Percentiles rank a stretch among this genome's conserved stretches.
Evolutionary conservation across 2,113 vertebrate species (phyloP).

Genomic region (Rynchops niger): DNA sequence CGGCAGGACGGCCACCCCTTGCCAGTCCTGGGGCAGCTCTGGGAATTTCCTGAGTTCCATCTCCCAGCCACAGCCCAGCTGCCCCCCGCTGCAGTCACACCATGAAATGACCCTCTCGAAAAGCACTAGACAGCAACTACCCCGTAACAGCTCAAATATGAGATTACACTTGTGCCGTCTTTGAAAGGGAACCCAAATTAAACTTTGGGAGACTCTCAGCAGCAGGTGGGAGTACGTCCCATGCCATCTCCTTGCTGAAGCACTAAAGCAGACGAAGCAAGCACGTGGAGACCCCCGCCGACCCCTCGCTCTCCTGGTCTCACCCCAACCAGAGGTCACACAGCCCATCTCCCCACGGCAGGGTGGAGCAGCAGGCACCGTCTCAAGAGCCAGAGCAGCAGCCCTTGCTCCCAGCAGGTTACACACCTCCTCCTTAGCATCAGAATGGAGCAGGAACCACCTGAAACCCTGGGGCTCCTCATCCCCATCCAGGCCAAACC

Average conservation of each 20-base stretch:
- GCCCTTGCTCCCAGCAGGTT: neutral
- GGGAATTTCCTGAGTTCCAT: rapidly evolving
- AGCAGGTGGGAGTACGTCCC: rapidly evolving
- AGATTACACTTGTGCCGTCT: neutral
- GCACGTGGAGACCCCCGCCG: rapidly evolving
- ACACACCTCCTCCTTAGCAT: conserved; percentile 37
- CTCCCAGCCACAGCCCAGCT: neutral
- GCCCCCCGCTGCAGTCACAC: rapidly evolving
- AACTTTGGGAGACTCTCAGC: neutral
- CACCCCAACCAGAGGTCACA: neutral
- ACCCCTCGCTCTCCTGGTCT: neutral
- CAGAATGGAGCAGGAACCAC: neutral
- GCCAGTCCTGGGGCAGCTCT: neutral
- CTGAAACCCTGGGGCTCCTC: neutral
- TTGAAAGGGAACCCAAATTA: neutral
- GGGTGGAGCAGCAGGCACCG: neutral
- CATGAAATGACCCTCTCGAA: neutral
- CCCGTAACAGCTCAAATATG: rapidly evolving
- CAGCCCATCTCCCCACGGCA: neutral
- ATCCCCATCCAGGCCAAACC: conserved; percentile 10
- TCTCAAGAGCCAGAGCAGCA: neutral
- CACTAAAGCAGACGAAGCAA: rapidly evolving
- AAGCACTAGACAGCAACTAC: neutral
- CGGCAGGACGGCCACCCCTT: rapidly evolving
- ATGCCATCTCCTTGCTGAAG: neutral